Evolutionary conservation across 2,113 vertebrate species (phyloP).

Genomic region (Menura novaehollandiae): DNA sequence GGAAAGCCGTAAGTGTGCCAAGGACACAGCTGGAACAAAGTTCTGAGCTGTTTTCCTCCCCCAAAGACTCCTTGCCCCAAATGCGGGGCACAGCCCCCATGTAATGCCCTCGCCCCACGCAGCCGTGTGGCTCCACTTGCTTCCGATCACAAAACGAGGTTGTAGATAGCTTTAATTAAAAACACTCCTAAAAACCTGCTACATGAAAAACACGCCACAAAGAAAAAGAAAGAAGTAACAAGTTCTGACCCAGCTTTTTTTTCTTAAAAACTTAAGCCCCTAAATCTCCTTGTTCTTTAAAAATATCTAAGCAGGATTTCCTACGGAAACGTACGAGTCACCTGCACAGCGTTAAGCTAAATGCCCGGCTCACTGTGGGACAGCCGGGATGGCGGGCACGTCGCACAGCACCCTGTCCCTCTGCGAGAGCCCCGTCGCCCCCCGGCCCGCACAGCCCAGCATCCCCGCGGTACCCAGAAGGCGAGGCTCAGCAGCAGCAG

Average conservation of each 20-base stretch:
- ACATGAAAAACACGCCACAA: background rate
- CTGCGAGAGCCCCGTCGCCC: background rate
- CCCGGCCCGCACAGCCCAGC: background rate
- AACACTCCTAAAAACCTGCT: background rate
- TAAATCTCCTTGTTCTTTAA: background rate
- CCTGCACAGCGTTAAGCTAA: accelerated
- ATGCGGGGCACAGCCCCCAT: accelerated
- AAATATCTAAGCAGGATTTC: background rate
- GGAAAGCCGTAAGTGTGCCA: background rate
- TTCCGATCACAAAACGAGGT: accelerated
- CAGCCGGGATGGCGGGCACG: accelerated
- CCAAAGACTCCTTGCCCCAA: background rate
- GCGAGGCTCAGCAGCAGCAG: constrained; percentile 37
- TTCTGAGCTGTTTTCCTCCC: background rate
- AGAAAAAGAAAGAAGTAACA: background rate
- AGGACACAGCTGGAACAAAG: background rate
- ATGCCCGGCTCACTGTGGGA: accelerated
- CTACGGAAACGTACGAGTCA: accelerated
- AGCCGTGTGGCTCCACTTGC: accelerated
- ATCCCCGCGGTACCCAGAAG: constrained; percentile 1
- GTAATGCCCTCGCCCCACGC: background rate
- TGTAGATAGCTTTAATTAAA: background rate
- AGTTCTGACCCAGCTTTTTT: accelerated
- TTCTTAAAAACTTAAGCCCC: background rate
- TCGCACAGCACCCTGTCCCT: background rate